Evolutionary conservation across 1,140 invertebrate genomes (phyloP), one percentile per base, ranked within the genome.

Genomic region (Pentalonia nigronervosa): DNA sequence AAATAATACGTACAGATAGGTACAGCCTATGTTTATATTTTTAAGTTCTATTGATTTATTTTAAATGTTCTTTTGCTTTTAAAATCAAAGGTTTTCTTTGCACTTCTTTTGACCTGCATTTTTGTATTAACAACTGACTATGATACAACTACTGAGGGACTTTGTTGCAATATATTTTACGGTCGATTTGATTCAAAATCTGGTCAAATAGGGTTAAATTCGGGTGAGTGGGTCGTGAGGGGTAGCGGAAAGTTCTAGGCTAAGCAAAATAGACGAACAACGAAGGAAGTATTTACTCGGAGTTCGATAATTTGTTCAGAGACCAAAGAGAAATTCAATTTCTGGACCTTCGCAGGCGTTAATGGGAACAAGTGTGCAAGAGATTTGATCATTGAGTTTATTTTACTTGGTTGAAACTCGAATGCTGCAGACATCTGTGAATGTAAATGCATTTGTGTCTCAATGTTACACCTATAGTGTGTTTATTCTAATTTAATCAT

Each of bases 261-360:
- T 84, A 50, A 11, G n/a, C 30, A 21, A n/a, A 76, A 23, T 50
- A 48, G 91, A 60, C 34, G 2, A 23, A 36, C 25, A 30, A 53
- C 47, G 6, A 84, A 84, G 23, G n/a, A 84, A n/a, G 17, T 93
- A 56, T 93, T 93, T 93, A 93, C 50, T 45, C 50, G 23, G 67
- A 56, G 25, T 93, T 86, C 48, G n/a, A 93, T 93, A 93, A 93
- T 93, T 93, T 86, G 91, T 93, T 93, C 48, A 36, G 81, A 86
- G 17, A 83, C 34, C 47, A 21, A 36, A 83, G 34, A 25, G 50
- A 93, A 93, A 93, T 86, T 93, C 14, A 93, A 93, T 93, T 67
- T 93, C 36, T 50, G 81, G 48, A n/a, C 36, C 48, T 90, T 90
- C 7, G 0, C 6, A 56, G 60, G 45, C 36, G n/a, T 76, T 48